These are phyloP conservation scores for Zaprionus davidi DNA, from an alignment of 1,140 invertebrate genomes.

Conservation along the genomic window DNA sequence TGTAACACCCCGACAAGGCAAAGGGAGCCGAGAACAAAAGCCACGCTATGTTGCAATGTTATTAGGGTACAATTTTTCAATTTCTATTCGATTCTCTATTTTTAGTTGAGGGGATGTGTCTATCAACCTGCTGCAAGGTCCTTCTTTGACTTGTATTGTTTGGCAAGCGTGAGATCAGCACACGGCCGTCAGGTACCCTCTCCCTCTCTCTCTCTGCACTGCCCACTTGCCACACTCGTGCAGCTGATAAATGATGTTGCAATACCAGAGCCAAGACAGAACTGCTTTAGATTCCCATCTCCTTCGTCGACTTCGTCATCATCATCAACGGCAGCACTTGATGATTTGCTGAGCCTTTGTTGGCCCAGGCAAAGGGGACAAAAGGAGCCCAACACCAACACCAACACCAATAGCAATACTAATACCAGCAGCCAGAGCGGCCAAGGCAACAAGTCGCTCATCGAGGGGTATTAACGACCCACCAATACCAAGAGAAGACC, in stretches of 20 bases:
- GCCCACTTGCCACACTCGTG: conserved; percentile 78
- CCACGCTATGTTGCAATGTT: conserved; percentile 42
- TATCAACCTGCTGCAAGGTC: conserved; percentile 43
- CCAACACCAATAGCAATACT: conserved; percentile 39
- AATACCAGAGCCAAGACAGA: conserved; percentile 37
- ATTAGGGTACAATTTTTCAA: conserved; percentile 62
- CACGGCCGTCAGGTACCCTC: conserved; percentile 66
- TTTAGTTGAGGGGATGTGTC: conserved; percentile 42
- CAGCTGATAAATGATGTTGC: conserved; percentile 81
- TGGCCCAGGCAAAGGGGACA: conserved; percentile 53
- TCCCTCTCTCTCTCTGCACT: neutral
- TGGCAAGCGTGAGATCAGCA: conserved; percentile 79
- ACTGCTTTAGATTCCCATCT: conserved; percentile 61
- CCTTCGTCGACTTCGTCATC: conserved; percentile 28
- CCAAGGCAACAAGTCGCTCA: conserved; percentile 48
- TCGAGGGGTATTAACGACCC: conserved; percentile 47
- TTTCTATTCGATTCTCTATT: too few species aligned
- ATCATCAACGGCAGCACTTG: conserved; percentile 62
- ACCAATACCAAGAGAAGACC: conserved; percentile 25
- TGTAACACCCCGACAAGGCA: conserved; percentile 61
- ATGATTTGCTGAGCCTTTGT: conserved; percentile 76
- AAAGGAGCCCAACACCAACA: conserved; percentile 46
- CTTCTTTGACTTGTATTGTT: conserved; percentile 76
- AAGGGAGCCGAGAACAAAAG: conserved; percentile 27
- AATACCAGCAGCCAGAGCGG: neutral